Conservation (phyloP, 2,888 invertebrate genomes). For the Hydropsyche betteni region DNA sequence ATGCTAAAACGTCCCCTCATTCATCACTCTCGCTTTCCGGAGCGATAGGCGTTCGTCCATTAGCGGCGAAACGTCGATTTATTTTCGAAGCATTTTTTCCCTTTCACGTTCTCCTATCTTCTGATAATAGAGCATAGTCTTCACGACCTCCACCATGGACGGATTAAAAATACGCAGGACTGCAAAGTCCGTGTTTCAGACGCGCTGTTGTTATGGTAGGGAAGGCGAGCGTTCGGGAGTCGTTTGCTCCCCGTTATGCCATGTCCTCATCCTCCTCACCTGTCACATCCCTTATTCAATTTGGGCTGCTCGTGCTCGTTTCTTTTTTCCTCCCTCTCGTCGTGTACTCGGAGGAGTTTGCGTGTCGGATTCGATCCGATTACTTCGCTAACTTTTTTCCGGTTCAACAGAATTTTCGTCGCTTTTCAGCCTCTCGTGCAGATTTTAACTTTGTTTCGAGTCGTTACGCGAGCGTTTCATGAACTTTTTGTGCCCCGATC, state of each 20-base stretch:
- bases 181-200: not conserved
- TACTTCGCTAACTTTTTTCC: too few species aligned
- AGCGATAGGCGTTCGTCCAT: not conserved
- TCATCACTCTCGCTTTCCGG: slow-evolving; percentile 4
- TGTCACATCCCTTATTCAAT: slow-evolving; percentile 26
- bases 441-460: too few species aligned
- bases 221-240: not conserved
- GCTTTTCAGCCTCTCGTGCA: too few species aligned
- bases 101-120: not conserved
- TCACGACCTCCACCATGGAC: slow-evolving; percentile 13
- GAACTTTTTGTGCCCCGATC: too few species aligned
- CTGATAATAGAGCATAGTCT: not conserved
- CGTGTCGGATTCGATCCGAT: too few species aligned
- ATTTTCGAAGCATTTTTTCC: not conserved
- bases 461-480: too few species aligned
- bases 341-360: too few species aligned
- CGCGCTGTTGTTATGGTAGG: not conserved
- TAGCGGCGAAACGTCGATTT: slow-evolving; percentile 3
- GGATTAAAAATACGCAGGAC: slow-evolving; percentile 19
- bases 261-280: slow-evolving; percentile 13
- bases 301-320: not conserved
- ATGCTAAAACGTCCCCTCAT: not conserved
- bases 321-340: too few species aligned
- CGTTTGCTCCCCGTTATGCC: not conserved
- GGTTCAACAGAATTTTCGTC: too few species aligned